Conservation (phyloP, 2,113 vertebrate genomes). For the Halcyon senegalensis region DNA sequence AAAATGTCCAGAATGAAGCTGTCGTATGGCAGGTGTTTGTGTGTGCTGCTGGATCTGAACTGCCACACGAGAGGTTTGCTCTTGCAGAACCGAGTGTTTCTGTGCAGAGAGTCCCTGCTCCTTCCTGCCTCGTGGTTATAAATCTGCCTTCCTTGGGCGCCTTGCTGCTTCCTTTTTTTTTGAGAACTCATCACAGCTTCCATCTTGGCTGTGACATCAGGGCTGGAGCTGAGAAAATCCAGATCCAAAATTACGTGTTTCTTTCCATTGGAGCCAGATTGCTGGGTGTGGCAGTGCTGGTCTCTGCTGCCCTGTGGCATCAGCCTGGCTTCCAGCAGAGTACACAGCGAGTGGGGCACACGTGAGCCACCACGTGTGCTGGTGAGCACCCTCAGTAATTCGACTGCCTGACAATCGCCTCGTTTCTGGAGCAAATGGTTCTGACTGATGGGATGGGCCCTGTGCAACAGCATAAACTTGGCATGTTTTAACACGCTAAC, state of each 20-base stretch:
- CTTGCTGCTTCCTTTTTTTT: neutral
- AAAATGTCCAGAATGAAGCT: neutral
- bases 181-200: neutral
- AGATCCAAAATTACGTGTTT: neutral
- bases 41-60: neutral
- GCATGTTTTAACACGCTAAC: neutral
- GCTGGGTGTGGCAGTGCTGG: neutral
- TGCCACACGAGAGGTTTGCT: neutral
- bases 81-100: neutral
- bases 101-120: neutral
- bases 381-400: neutral
- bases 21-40: neutral
- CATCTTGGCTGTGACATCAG: neutral
- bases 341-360: neutral
- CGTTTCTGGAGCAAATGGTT: neutral
- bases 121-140: neutral
- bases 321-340: neutral
- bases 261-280: neutral
- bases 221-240: neutral
- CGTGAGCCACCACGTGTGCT: fast-evolving
- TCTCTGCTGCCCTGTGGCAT: neutral
- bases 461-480: neutral
- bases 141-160: neutral
- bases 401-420: neutral
- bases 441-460: neutral